Evolutionary conservation across 2,113 vertebrate genomes (phyloP), one percentile per base, ranked within the genome.

Genomic region (Ammodytes marinus): DNA sequence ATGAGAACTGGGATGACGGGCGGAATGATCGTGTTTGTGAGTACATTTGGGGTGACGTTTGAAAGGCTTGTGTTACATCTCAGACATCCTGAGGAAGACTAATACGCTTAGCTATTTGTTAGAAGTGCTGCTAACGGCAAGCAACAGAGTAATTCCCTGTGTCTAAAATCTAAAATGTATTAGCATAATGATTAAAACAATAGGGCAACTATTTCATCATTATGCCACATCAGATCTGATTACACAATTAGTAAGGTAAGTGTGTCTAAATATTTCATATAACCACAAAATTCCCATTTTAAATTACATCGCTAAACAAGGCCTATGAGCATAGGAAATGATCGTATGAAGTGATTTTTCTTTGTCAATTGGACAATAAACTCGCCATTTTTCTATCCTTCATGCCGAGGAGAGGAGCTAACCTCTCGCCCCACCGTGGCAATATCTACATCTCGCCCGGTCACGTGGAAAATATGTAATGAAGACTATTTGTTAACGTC

Each of bases 401-500:
- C 69, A 88, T 83, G 53, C 7, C 47, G 81, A 87, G 74, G 19
- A 70, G 83, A 84, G 61, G 83, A 65, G 89, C 53, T 67, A 74
- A 77, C 89, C 82, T 80, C 73, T 70, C 46, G 8, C 52, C 54
- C 45, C 75, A 2, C 35, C n/a, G n/a, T 84, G 76, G 71, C 78
- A 86, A 68, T 75, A 80, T 90, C 94, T 92, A 85, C 91, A 93
- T 93, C 89, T 88, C 78, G 65, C 63, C 80, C 86, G 93, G 88
- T 92, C 91, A 91, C 60, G 92, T 85, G 93, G 89, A 96, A 96
- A 96, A 95, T 89, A 86, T 94, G 71, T 83, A 94, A 96, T 93
- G 94, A 95, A 88, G 63, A 40, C 85, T 88, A 90, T 96, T 96
- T 95, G 92, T 96, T 96, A 95, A 94, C 76, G 95, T 95, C 95